phyloP scores from a whole-genome alignment of 1,140 invertebrate species.

The Lysiphlebus fabarum region DNA sequence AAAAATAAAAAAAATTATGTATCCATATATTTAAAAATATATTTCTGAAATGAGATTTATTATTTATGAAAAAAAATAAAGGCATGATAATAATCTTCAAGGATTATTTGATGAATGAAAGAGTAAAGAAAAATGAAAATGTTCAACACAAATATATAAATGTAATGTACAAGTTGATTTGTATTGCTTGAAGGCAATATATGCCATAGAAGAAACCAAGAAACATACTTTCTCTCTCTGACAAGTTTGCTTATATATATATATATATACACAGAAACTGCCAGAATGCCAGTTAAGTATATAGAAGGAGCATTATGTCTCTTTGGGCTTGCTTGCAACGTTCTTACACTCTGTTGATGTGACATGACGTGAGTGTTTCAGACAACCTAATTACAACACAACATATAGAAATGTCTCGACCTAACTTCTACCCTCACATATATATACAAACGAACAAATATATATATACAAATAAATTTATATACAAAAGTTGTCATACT shows the following conservation, averaged over 20 bases:
- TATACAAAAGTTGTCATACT: no score
- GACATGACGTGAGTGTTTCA: constrained; percentile 55
- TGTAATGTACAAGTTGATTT: neutral
- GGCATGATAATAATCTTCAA: no score
- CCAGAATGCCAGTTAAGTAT: constrained; percentile 22
- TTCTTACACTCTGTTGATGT: constrained; percentile 27
- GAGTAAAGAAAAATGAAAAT: neutral
- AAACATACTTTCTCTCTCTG: no score
- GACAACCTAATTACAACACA: constrained; percentile 56
- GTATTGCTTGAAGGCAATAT: no score
- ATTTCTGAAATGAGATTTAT: no score
- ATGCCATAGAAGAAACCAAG: no score
- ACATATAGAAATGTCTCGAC: constrained; percentile 38
- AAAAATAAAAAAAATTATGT: no score
- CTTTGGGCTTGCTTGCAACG: constrained; percentile 41
- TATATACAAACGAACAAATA: no score
- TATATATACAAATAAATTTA: no score
- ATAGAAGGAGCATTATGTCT: constrained; percentile 51
- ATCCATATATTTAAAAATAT: no score
- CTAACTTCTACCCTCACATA: constrained; percentile 27
- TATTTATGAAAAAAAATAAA: no score
- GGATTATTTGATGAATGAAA: no score
- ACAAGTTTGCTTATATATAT: constrained; percentile 6
- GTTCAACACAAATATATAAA: neutral
- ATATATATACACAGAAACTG: constrained; percentile 22